Conservation (phyloP, 2,888 invertebrate species). For the Octodonta nipae region DNA sequence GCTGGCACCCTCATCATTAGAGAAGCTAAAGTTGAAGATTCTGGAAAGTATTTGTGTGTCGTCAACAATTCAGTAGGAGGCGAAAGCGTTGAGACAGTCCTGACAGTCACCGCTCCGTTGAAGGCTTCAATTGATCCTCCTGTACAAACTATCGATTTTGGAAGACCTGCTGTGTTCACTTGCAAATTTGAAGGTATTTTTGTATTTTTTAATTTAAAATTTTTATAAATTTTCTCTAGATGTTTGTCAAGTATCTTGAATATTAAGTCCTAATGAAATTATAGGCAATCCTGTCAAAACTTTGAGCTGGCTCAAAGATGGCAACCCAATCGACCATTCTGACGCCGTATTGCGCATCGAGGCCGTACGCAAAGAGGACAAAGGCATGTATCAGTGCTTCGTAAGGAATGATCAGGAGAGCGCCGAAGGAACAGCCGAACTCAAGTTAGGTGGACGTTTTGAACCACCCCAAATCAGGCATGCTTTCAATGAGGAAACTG, state of each 20-base stretch:
- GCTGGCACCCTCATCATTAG: slow-evolving; percentile 88
- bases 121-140: slow-evolving; percentile 80
- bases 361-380: slow-evolving; percentile 83
- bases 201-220: neutral
- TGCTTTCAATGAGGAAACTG: slow-evolving; percentile 76
- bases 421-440: slow-evolving; percentile 81
- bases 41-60: slow-evolving; percentile 86
- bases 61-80: slow-evolving; percentile 91
- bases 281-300: slow-evolving; percentile 71
- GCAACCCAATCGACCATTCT: slow-evolving; percentile 69
- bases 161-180: slow-evolving; percentile 80
- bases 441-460: slow-evolving; percentile 84
- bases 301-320: slow-evolving; percentile 85
- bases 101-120: slow-evolving; percentile 83
- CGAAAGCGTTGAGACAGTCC: slow-evolving; percentile 81
- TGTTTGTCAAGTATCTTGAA: too few species aligned
- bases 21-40: slow-evolving; percentile 81
- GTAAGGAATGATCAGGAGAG: slow-evolving; percentile 86
- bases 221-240: too few species aligned
- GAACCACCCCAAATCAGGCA: slow-evolving; percentile 81
- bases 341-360: slow-evolving; percentile 75
- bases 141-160: slow-evolving; percentile 81
- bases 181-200: slow-evolving; percentile 65
- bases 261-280: slow-evolving; percentile 2
- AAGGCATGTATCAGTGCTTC: slow-evolving; percentile 95